Evolutionary conservation across 1,140 invertebrate genomes (phyloP).

Genomic region (Drosophila baimaii): DNA sequence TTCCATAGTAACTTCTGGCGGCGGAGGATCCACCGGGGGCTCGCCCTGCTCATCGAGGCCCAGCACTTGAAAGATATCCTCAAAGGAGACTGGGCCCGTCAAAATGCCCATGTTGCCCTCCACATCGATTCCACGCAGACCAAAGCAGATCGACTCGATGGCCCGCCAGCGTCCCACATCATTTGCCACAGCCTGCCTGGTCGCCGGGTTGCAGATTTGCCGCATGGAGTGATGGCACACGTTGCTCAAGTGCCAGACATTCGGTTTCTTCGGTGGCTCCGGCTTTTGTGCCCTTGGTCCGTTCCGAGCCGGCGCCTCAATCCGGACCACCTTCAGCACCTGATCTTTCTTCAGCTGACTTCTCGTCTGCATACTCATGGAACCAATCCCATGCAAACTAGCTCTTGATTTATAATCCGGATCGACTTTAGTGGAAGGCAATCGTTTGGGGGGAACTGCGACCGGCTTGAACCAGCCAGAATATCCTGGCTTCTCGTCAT

Average conservation of each 20-base stretch:
- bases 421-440: not conserved
- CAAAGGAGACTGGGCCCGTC: constrained; percentile 2
- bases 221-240: not conserved
- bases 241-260: not conserved
- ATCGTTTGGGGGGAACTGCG: not conserved
- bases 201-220: not conserved
- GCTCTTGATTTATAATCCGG: not conserved
- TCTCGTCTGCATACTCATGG: not conserved
- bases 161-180: constrained; percentile 1
- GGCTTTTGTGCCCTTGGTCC: not conserved
- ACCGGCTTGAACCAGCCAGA: not conserved
- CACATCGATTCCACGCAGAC: not conserved
- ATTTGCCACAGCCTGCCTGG: not conserved
- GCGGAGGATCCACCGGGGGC: not conserved
- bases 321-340: too few relatives aligned
- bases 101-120: not conserved
- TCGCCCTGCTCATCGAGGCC: constrained; percentile 1
- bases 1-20: not conserved
- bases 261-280: not conserved
- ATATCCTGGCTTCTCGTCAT: not conserved
- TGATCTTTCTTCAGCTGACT: not conserved
- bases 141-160: constrained; percentile 6
- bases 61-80: constrained; percentile 8
- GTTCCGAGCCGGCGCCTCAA: not conserved
- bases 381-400: not conserved